phyloP scores from a whole-genome alignment of 1,140 invertebrate genomes.

The Rhopalosiphum padi region DNA sequence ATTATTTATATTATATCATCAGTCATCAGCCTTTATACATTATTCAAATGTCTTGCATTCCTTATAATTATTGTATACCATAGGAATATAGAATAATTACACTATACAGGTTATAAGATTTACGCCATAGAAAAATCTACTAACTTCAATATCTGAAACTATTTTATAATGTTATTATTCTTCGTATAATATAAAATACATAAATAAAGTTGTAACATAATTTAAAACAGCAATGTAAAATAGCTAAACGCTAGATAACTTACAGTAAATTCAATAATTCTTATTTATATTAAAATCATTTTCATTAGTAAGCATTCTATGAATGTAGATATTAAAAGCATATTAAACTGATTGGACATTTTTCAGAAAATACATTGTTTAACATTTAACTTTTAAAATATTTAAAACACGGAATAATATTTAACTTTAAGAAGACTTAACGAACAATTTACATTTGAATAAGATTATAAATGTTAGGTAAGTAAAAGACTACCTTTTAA shows the following conservation, averaged over 20 bases:
- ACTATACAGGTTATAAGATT: not conserved
- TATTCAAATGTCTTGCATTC: too few relatives aligned
- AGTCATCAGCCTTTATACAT: too few relatives aligned
- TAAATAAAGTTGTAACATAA: not conserved
- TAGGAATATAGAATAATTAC: not conserved
- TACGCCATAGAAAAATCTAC: not conserved
- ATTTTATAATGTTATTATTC: not conserved
- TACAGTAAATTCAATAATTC: not conserved
- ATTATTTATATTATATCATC: too few relatives aligned
- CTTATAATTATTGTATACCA: not conserved
- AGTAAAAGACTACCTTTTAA: not conserved
- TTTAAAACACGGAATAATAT: not conserved
- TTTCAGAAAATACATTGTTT: not conserved
- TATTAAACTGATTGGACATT: not conserved
- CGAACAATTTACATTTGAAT: not conserved
- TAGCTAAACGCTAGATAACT: not conserved
- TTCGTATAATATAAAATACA: not conserved
- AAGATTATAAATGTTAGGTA: not conserved
- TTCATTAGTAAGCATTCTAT: not conserved
- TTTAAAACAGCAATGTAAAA: not conserved
- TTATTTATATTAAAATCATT: not conserved
- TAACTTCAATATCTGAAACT: not conserved
- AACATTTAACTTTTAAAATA: not conserved
- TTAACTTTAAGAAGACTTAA: not conserved
- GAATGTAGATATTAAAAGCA: not conserved